Conservation (phyloP, 2,888 invertebrate genomes). For the Anarsia innoxiella region DNA sequence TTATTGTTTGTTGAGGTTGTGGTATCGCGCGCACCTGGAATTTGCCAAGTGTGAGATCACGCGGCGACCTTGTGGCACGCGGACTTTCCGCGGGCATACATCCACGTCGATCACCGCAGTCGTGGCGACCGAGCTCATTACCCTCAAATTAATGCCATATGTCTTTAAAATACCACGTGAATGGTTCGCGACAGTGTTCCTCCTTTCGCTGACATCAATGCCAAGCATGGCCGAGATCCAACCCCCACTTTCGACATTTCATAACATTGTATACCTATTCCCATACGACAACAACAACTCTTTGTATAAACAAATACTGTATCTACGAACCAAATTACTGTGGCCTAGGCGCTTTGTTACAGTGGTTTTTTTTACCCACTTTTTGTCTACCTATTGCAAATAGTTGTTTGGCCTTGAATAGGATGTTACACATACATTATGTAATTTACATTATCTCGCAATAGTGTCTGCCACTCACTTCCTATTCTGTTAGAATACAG, state of each 20-base stretch:
- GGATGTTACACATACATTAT: conserved; percentile 13
- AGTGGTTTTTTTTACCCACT: too few species aligned
- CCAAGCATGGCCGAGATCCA: conserved; percentile 19
- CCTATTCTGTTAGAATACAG: neutral
- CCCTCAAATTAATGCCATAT: conserved; percentile 39
- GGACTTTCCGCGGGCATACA: conserved; percentile 45
- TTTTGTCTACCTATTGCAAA: too few species aligned
- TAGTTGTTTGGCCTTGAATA: conserved; percentile 18
- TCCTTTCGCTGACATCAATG: too few species aligned
- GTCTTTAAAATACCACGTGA: conserved; percentile 23
- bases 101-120: conserved; percentile 36
- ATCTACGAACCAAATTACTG: too few species aligned
- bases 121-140: conserved; percentile 31
- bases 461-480: conserved; percentile 6
- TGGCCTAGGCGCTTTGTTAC: too few species aligned
- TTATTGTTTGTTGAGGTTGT: conserved; percentile 16
- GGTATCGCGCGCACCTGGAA: conserved; percentile 28
- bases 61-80: conserved; percentile 68
- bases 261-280: conserved; percentile 27
- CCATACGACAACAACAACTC: too few species aligned
- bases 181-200: neutral
- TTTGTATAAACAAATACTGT: too few species aligned
- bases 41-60: conserved; percentile 61
- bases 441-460: conserved; percentile 11
- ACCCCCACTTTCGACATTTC: conserved; percentile 35